Evolutionary conservation across 2,113 vertebrate species (phyloP).

Genomic region (Rattus norvegicus): DNA sequence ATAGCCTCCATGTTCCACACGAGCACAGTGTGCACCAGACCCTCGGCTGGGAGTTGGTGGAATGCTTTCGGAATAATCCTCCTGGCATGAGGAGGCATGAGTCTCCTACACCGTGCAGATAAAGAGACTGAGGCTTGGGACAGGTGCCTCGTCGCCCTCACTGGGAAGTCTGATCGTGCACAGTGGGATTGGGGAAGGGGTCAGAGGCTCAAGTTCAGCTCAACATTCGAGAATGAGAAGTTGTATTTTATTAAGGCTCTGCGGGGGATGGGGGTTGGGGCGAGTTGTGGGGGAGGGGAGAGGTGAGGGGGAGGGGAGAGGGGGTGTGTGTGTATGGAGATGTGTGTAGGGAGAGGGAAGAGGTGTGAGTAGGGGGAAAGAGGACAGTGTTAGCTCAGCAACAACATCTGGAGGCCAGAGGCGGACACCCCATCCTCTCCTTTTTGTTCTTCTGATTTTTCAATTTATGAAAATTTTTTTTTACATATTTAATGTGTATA

Average conservation of each 20-base stretch:
- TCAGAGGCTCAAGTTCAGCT: background rate
- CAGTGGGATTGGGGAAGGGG: rapidly evolving
- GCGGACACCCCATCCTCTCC: background rate
- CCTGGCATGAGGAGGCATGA: rapidly evolving
- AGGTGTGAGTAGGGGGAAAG: rapidly evolving
- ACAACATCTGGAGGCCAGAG: background rate
- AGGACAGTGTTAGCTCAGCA: background rate
- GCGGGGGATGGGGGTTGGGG: no score
- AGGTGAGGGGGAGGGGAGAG: no score
- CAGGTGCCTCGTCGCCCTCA: rapidly evolving
- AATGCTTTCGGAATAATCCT: background rate
- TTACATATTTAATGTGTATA: background rate
- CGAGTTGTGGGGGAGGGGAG: no score
- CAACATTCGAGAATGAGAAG: background rate
- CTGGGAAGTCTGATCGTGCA: rapidly evolving
- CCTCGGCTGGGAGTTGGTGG: rapidly evolving
- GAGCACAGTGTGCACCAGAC: background rate
- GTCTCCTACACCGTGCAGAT: background rate
- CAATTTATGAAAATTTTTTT: background rate
- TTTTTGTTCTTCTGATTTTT: background rate
- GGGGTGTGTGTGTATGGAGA: background rate
- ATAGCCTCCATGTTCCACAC: background rate
- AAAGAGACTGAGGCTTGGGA: background rate
- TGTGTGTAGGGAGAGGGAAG: background rate
- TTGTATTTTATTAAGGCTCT: background rate